phyloP scores from a whole-genome alignment of 2,797 vertebrate species.

The Passerculus sandwichensis region DNA sequence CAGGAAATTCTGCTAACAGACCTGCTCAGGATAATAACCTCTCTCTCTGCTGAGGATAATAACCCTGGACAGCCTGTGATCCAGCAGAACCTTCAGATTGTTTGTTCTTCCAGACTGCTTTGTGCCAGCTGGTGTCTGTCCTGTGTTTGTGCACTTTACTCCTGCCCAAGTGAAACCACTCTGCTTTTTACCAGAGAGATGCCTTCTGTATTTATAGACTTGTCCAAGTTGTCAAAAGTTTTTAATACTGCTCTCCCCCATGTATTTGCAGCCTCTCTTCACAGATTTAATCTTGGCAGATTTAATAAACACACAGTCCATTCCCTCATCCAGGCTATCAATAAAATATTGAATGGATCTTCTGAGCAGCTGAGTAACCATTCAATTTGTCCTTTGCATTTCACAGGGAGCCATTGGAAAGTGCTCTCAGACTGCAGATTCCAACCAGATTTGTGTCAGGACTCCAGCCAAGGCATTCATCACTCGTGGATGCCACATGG shows the following conservation, averaged over 20 bases:
- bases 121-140: neutral
- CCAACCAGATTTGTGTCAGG: neutral
- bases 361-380: constrained; percentile 42
- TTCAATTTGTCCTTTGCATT: constrained; percentile 40
- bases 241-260: constrained; percentile 15
- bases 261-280: constrained; percentile 14
- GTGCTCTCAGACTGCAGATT: neutral
- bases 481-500: neutral
- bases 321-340: constrained; percentile 51
- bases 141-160: neutral
- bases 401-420: neutral
- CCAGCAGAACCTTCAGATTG: neutral
- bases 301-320: constrained; percentile 58
- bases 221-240: constrained; percentile 58
- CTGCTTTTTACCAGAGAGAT: neutral
- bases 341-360: constrained; percentile 62
- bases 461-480: neutral
- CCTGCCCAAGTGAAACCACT: neutral
- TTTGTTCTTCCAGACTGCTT: neutral
- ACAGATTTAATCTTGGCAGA: constrained; percentile 58
- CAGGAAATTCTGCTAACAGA: neutral
- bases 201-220: constrained; percentile 34
- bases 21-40: neutral
- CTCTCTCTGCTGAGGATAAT: neutral
- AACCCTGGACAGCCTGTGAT: neutral